A percentile compares a stretch with the other conserved stretches of the same genome.
These are phyloP conservation scores for Sternotherus odoratus DNA, from an alignment of 2,797 vertebrate species.

Conservation along the genomic window DNA sequence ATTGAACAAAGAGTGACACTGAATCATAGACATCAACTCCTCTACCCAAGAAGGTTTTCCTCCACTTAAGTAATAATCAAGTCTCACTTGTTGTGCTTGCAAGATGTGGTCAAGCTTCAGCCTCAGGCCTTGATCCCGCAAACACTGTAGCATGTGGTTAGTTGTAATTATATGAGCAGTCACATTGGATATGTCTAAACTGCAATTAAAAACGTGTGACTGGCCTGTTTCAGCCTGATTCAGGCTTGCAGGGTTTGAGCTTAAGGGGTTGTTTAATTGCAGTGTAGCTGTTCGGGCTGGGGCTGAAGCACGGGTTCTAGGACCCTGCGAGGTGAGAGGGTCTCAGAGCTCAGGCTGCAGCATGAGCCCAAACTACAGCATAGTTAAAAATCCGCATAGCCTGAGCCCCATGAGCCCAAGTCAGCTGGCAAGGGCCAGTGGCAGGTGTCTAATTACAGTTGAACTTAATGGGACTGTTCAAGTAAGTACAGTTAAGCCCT, in stretches of 20 bases:
- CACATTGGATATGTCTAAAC: neutral
- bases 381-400: neutral
- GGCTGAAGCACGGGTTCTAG: neutral
- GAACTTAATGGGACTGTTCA: neutral
- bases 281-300: neutral
- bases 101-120: neutral
- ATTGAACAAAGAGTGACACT: fast-evolving
- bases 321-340: neutral
- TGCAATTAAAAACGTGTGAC: neutral
- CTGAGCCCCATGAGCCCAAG: neutral
- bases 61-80: neutral
- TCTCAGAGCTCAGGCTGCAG: neutral
- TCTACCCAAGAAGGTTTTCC: neutral
- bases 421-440: neutral
- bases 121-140: neutral
- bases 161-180: neutral
- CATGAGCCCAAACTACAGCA: neutral
- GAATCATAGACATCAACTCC: neutral
- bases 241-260: neutral
- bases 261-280: neutral
- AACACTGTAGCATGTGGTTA: neutral
- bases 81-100: neutral
- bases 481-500: neutral
- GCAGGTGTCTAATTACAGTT: neutral
- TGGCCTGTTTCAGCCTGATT: neutral